Conservation (phyloP, 2,888 invertebrate genomes). For the Heliothis peltigera region DNA sequence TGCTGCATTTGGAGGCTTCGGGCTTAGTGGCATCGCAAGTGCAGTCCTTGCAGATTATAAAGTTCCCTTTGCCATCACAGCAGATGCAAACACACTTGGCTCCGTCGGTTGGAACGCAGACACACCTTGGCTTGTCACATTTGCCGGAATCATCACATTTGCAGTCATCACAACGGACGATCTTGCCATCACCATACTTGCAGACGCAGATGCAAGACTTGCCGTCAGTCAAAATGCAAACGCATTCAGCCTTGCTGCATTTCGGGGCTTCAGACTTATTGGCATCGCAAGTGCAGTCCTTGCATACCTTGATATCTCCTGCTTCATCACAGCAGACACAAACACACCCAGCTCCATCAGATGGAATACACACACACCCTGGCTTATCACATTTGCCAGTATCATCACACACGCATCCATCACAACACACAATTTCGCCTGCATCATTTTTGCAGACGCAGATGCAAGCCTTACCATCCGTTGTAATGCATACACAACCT, state of each 20-base stretch:
- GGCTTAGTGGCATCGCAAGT: slow-evolving; percentile 12
- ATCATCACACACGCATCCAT: slow-evolving; percentile 12
- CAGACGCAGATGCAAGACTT: slow-evolving; percentile 49
- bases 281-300: slow-evolving; percentile 53
- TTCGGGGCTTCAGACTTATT: slow-evolving; percentile 19
- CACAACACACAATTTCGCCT: slow-evolving; percentile 6
- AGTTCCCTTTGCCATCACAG: slow-evolving; percentile 23
- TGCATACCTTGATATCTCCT: slow-evolving; percentile 19
- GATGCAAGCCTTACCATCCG: background rate
- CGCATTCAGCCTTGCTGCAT: slow-evolving; percentile 40
- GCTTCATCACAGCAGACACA: slow-evolving; percentile 53
- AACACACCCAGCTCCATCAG: slow-evolving; percentile 44
- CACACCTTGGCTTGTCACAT: slow-evolving; percentile 39
- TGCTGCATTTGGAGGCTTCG: slow-evolving; percentile 35
- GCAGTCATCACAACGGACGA: slow-evolving; percentile 58
- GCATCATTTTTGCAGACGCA: slow-evolving; percentile 16
- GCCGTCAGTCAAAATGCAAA: slow-evolving; percentile 49
- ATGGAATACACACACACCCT: background rate
- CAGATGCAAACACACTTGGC: slow-evolving; percentile 46
- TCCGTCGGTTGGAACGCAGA: slow-evolving; percentile 61
- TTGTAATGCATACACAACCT: slow-evolving; percentile 39
- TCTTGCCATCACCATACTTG: slow-evolving; percentile 44
- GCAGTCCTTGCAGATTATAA: slow-evolving; percentile 41
- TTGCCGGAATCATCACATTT: slow-evolving; percentile 43
- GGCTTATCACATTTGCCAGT: slow-evolving; percentile 5